Conservation (phyloP, 2,888 invertebrate species). For the Euplagia quadripunctaria region DNA sequence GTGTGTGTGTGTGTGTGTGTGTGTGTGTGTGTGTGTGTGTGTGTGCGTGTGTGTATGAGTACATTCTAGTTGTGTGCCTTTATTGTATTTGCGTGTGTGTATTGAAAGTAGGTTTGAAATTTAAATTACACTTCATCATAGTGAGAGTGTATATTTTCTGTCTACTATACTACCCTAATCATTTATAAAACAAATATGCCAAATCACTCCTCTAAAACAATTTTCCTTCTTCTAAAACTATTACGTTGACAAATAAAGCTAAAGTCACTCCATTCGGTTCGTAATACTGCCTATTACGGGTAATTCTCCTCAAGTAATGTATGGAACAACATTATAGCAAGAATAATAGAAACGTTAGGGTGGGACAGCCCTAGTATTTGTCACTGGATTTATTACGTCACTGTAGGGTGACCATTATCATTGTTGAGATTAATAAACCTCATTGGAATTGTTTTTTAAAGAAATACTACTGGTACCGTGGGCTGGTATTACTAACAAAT, state of each 20-base stretch:
- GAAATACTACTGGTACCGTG: not conserved
- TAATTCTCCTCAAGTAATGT: slow-evolving; percentile 68
- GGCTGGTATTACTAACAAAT: not conserved
- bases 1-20: too few species aligned
- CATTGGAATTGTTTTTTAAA: not conserved
- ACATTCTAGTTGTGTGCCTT: too few species aligned
- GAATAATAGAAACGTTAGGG: slow-evolving; percentile 74
- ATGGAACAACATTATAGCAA: slow-evolving; percentile 72
- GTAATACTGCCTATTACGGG: slow-evolving; percentile 69
- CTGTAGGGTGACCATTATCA: slow-evolving; percentile 61
- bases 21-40: too few species aligned
- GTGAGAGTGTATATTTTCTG: too few species aligned
- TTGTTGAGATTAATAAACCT: not conserved
- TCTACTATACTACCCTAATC: not conserved
- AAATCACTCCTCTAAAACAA: slow-evolving; percentile 28
- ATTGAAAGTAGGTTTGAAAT: too few species aligned
- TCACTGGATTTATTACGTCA: slow-evolving; percentile 69
- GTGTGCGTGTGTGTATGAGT: too few species aligned
- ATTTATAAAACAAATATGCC: slow-evolving; percentile 6
- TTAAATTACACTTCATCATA: too few species aligned
- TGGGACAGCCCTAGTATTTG: slow-evolving; percentile 66
- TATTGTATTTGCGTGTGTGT: too few species aligned
- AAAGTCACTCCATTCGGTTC: slow-evolving; percentile 43
- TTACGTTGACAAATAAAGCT: slow-evolving; percentile 44
- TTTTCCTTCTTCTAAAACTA: slow-evolving; percentile 35